Base-by-base conservation (phyloP, 2,797 vertebrate species). In the Eulemur coronatus region DNA sequence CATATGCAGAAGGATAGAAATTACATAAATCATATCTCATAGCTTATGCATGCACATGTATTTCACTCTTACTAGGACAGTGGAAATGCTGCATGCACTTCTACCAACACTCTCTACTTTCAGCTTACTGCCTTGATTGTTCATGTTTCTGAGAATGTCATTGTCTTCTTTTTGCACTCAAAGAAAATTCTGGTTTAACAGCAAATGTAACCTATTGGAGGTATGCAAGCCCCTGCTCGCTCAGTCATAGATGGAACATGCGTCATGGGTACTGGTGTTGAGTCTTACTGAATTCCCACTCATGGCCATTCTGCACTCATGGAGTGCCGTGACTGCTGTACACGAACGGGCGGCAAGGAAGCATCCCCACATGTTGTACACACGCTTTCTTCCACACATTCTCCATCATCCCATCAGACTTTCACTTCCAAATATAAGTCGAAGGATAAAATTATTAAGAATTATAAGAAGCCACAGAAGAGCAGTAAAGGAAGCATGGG, bases 291-390 rank as follows among this genome's bases (percentile, higher is more conserved):
- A 78, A 48, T 10, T 50, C 14, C 11, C 12, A 8, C n/a, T 80
- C 26, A 11, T 7, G 2, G 17, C 7, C 15, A 48, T 30, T 75
- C 28, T 59, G 28, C 20, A 22, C 33, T 69, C 7, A 0, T 0
- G 14, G 12, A 24, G 2, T n/a, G 7, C 11, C 0, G 0, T 2
- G 5, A 52, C 46, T n/a, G n/a, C 14, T 14, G 1, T 4, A 1
- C 0, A 4, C 7, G 5, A 65, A 18, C 3, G 4, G 17, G 30
- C 15, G n/a, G n/a, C 10, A 18, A 70, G 5, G 30, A 57, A 46
- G 14, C 59, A 52, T 11, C 17, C 14, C 15, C 3, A 24, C 24
- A 2, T 6, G 18, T 0, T 38, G 7, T 10, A 2, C 0, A 14
- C 43, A 28, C 33, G 5, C 50, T 82, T 55, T 76, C 52, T 85